Base-by-base conservation (phyloP, 1,140 invertebrate genomes). In the Atopsyche davidsoni region DNA sequence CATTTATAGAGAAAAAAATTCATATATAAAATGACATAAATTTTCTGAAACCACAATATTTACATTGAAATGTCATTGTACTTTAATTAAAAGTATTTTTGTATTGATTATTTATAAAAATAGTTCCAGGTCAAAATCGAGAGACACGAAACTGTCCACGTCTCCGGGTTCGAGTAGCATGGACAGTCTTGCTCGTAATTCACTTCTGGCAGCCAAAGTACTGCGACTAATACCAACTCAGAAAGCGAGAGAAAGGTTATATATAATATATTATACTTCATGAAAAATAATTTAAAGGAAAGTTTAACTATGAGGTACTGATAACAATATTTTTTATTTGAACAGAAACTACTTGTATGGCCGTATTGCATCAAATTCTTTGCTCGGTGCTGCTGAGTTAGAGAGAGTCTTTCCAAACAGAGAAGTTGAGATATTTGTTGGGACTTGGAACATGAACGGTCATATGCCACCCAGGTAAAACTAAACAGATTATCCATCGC, bases 381-480 rank as follows among this genome's bases (percentile, higher is more conserved):
- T 96, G 11, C 68, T 96, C 1, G 90, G 92, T 7, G 75, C 83
- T 6, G 78, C 80, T 19, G 92, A 96, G 64, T 72, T 97, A 32
- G 83, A 90, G 57, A 82, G 88, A 64, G 85, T 89, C 18, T 81
- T 96, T 60, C 89, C 90, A 3, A 83, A 87, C 61, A 77, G 87
- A 57, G 84, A 89, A 71, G 71, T 96, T 0, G 85, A 79, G 56
- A 83, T 97, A 53, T 94, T 92, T 73, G 81, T 95, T 46, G 91
- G 89, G 10, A 92, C 91, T 3, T 97, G 93, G 93, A 98, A 98
- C 67, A 95, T 96, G 90, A 93, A 93, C 71, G 88, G 88, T 10
- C 88, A 86, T 60, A 76, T 73, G 53, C 82, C 84, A 36, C 82
- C 83, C 14, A 90, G 78, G 80, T 85, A 64, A 71, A 61, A 42